Base-by-base conservation (phyloP, 2,113 vertebrate genomes). In the Embiotoca jacksoni region DNA sequence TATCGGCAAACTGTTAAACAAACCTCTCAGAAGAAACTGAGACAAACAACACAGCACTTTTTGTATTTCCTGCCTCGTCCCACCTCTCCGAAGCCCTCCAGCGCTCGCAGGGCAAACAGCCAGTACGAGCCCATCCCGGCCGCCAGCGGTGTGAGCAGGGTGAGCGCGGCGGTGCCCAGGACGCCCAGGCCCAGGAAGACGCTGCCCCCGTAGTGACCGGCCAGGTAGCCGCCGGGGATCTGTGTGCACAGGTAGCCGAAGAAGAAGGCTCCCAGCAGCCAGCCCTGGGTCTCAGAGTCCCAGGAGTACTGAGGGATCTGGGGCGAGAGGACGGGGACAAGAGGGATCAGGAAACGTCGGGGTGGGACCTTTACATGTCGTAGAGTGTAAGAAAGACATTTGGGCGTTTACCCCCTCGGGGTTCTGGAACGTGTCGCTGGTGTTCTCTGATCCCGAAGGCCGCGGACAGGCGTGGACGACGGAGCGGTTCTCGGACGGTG, bases 241-340 rank as follows among this genome's bases (percentile, higher is more conserved):
- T 96, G 95, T 1, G 96, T 97, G 76, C 89, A 79, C 67, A 97
- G 86, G 77, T 96, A 96, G 7, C 96, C 96, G 8, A 96, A 96
- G 85, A 94, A 96, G 89, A 96, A 96, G 16, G 95, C 95, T 13
- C 96, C 94, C 23, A 96, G 93, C 75, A 96, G 93, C 87, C 94
- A 84, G 47, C 96, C 96, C 89, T 96, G 96, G 0, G 86, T 93
- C 75, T 92, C 64, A 0, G 92, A 41, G 50, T 91, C 86, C 95
- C 94, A 95, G 11, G 30, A 8, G 69, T 93, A 94, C 77, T 57
- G 69, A 0, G 93, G 94, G 14, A 75, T 60, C 95, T 95, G 84
- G 3, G 11, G 31, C n/a, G 32, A 8, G 23, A 68, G 37, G 59
- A 6, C 4, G 3, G 6, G 31, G 16, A 33, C 7, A 50, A 23